A percentile compares a stretch with the other conserved stretches of the same genome.
Evolutionary conservation across 2,797 vertebrate genomes (phyloP).

Genomic region (Acanthis flammea): DNA sequence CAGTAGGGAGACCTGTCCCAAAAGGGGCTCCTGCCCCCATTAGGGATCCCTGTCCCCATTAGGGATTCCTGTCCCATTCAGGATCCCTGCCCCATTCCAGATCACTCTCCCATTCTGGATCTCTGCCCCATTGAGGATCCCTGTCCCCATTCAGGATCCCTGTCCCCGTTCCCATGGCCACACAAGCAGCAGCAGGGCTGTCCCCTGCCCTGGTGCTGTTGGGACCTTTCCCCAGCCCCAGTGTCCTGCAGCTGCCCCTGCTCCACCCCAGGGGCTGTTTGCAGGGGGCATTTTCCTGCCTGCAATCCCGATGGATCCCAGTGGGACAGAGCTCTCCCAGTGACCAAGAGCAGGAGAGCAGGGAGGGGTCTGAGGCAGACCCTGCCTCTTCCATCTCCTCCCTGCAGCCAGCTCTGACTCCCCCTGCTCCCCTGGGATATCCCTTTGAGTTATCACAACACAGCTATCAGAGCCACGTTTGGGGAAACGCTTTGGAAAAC

Average conservation of each 20-base stretch:
- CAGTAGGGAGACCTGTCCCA: neutral
- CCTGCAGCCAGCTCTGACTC: neutral
- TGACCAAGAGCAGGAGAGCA: neutral
- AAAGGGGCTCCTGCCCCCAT: neutral
- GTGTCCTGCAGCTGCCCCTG: neutral
- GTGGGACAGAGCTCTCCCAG: neutral
- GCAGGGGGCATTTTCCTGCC: neutral
- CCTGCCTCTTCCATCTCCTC: slow-evolving; percentile 7
- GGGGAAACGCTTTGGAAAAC: neutral
- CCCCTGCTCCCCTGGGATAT: neutral
- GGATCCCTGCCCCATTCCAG: too few species aligned
- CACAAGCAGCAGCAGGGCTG: neutral
- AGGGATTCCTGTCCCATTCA: neutral
- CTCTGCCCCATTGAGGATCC: too few species aligned
- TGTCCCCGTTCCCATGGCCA: rapidly evolving
- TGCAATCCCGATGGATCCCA: neutral
- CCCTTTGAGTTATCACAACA: neutral
- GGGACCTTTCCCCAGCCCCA: neutral
- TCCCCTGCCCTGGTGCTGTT: neutral
- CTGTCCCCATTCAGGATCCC: too few species aligned
- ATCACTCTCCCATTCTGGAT: too few species aligned
- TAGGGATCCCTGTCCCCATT: neutral
- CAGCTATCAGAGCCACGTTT: neutral
- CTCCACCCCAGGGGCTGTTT: neutral
- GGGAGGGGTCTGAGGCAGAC: neutral